Evolutionary conservation across 1,140 invertebrate species (phyloP), one percentile per base, ranked within the genome.

Genomic region (Paramacrobiotus metropolitanus): DNA sequence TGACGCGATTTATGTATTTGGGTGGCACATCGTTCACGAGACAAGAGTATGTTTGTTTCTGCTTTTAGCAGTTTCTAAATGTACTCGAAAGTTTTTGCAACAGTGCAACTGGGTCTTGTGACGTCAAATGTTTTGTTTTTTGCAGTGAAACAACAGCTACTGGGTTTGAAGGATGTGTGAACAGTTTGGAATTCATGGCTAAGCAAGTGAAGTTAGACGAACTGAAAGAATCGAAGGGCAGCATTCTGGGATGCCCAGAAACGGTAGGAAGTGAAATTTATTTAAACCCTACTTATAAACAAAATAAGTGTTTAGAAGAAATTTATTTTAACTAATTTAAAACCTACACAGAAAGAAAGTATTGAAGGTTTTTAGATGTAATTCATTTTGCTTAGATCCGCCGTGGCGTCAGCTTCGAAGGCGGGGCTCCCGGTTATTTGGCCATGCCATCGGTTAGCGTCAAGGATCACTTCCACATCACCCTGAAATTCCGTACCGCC

Each of bases 121-220:
- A n/a, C n/a, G n/a, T n/a, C n/a, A n/a, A n/a, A n/a, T n/a, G n/a
- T n/a, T n/a, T 59, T 48, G 67, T 28, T 21, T 21, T 65, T 67
- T 65, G 55, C 62, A 76, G 72, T 21, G 68, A 70, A 62, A 72
- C 77, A 4, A 70, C 71, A 4, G 71, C 71, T 34, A 64, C 77
- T 29, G 85, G 85, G 60, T 96, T 95, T 71, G 88, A 93, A 68
- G 93, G 93, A 2, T 98, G 93, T 69, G 85, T 98, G 44, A 81
- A 87, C 66, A 78, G 85, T 63, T 80, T 96, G 1, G 76, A 78
- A 24, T 82, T 96, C 59, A 79, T 81, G 9, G 78, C 80, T 0
- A 77, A 77, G 3, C 77, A 79, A n/a, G 79, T 88, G 30, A 84
- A 92, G 71, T 75, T 95, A 0, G 84, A 79, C 60, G 78, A 82